Conservation (phyloP, 2,888 invertebrate genomes). For the Coleophora flavipennella region DNA sequence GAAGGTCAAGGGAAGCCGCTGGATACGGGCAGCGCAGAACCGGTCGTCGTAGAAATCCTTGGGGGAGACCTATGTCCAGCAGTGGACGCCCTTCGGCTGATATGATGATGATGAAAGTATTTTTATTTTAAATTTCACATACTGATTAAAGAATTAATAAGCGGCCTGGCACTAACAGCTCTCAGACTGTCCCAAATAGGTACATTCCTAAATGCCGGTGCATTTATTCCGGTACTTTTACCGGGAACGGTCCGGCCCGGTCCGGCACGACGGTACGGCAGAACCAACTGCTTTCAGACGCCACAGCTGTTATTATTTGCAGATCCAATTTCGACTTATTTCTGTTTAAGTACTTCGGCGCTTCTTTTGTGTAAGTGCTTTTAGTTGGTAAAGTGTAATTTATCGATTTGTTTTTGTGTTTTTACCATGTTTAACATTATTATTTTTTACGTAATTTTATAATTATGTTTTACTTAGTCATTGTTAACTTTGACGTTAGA, state of each 20-base stretch:
- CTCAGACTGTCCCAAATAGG: slow-evolving; percentile 20
- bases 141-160: too few relatives aligned
- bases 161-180: slow-evolving; percentile 25
- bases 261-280: slow-evolving; percentile 10
- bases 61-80: too few relatives aligned
- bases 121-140: too few relatives aligned
- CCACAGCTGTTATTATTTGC: slow-evolving; percentile 37
- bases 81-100: too few relatives aligned
- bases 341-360: slow-evolving; percentile 25
- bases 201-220: slow-evolving; percentile 41
- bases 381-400: neutral
- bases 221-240: slow-evolving; percentile 63
- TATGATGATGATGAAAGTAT: too few relatives aligned
- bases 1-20: too few relatives aligned
- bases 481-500: too few relatives aligned
- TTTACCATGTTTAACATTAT: too few relatives aligned
- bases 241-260: slow-evolving; percentile 38
- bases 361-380: slow-evolving; percentile 6
- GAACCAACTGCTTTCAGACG: slow-evolving; percentile 25
- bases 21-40: too few relatives aligned
- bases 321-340: slow-evolving; percentile 31
- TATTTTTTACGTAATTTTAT: too few relatives aligned
- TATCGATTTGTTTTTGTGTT: neutral
- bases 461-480: too few relatives aligned
- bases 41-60: too few relatives aligned